Conservation (phyloP, 2,888 invertebrate genomes). For the Beris morrisii region DNA sequence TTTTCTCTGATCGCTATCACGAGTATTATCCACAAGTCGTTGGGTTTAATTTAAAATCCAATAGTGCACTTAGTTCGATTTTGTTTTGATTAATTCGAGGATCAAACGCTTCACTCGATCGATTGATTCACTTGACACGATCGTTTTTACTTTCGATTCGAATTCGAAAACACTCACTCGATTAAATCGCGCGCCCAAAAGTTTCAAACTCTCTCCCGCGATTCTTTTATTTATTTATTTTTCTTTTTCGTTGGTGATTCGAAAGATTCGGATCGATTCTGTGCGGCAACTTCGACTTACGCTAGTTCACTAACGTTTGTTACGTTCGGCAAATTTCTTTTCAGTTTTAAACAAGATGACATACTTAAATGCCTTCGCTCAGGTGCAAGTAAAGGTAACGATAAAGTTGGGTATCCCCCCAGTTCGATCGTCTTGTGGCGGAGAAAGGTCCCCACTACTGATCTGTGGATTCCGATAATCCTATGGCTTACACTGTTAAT, state of each 20-base stretch:
- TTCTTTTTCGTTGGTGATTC: neutral
- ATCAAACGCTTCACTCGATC: too few relatives aligned
- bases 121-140: neutral
- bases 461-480: conserved; percentile 3
- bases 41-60: neutral
- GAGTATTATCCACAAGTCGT: neutral
- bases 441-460: conserved; percentile 35
- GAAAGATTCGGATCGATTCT: conserved; percentile 5
- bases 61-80: neutral
- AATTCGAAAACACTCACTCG: too few relatives aligned
- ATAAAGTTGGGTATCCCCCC: neutral
- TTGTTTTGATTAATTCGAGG: too few relatives aligned
- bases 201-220: conserved; percentile 5
- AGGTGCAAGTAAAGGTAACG: neutral
- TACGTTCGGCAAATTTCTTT: conserved; percentile 33
- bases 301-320: conserved; percentile 35
- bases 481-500: conserved; percentile 26
- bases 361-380: conserved; percentile 25
- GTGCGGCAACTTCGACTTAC: conserved; percentile 28
- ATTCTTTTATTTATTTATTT: neutral
- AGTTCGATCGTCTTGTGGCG: neutral
- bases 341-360: conserved; percentile 38
- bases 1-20: neutral
- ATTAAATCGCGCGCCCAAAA: neutral
- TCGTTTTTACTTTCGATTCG: neutral